phyloP scores from a whole-genome alignment of 2,888 invertebrate species.

The Cephus nigrinus region DNA sequence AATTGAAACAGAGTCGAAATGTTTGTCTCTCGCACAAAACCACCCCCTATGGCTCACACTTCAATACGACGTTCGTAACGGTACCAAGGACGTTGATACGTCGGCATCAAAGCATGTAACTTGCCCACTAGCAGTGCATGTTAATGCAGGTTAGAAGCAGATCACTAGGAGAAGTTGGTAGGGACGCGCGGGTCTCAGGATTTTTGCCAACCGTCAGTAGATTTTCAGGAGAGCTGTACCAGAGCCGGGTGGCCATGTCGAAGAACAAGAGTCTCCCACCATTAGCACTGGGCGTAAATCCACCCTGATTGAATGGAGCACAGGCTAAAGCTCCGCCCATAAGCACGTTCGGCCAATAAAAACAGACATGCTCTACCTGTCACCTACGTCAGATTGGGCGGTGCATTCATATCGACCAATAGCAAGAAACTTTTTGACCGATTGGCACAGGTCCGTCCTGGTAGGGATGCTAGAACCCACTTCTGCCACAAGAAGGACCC shows the following conservation, averaged over 20 bases:
- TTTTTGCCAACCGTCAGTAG: neutral
- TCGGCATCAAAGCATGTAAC: neutral
- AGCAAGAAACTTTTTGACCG: constrained; percentile 3
- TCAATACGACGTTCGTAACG: neutral
- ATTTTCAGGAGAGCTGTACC: constrained; percentile 34
- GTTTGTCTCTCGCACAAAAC: neutral
- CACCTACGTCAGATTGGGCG: constrained; percentile 1
- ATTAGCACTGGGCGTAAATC: constrained; percentile 15
- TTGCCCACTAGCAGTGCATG: neutral
- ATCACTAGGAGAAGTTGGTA: neutral
- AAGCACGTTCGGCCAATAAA: neutral
- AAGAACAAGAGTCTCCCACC: constrained; percentile 20
- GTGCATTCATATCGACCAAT: constrained; percentile 9
- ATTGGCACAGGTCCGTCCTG: constrained; percentile 25
- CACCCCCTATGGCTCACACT: neutral
- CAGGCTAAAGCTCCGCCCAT: neutral
- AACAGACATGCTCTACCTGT: neutral
- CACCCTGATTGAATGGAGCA: neutral
- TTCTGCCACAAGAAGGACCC: constrained; percentile 38
- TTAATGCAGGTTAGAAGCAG: neutral
- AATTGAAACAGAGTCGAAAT: neutral
- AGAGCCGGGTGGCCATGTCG: constrained; percentile 35
- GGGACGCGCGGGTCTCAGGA: neutral
- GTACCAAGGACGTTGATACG: neutral
- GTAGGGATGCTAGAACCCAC: constrained; percentile 32